Evolutionary conservation across 2,113 vertebrate genomes (phyloP).

Genomic region (Todiramphus chloris): DNA sequence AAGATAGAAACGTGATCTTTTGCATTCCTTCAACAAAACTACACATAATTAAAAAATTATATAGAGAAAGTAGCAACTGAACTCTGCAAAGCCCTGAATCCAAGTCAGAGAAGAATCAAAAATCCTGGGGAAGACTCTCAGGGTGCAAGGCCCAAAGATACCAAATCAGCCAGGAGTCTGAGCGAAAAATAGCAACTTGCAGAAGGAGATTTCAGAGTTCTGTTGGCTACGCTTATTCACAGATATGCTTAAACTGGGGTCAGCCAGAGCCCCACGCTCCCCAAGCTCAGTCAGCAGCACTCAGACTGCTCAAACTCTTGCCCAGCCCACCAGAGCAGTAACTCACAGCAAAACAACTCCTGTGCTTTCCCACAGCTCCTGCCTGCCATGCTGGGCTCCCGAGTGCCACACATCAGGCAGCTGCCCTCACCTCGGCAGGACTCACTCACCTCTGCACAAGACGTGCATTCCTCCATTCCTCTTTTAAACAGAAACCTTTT

Average conservation of each 20-base stretch:
- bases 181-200: not conserved
- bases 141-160: not conserved
- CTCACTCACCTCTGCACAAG: constrained; percentile 63
- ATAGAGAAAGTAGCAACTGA: not conserved
- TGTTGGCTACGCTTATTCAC: not conserved
- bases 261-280: not conserved
- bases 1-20: not conserved
- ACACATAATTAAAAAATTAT: not conserved
- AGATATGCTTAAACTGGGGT: not conserved
- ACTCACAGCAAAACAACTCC: not conserved
- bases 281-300: not conserved
- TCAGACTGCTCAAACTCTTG: not conserved
- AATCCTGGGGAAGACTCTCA: not conserved
- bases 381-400: not conserved
- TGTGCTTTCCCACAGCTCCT: not conserved
- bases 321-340: not conserved
- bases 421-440: constrained; percentile 20
- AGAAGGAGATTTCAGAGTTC: not conserved
- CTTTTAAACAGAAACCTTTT: not conserved
- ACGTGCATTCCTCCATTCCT: constrained; percentile 55
- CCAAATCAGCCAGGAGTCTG: not conserved
- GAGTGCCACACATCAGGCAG: not conserved
- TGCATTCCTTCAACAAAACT: not conserved
- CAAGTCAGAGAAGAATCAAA: not conserved
- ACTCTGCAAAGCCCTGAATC: not conserved